Base-by-base conservation (phyloP, 2,797 vertebrate species). In the Diplodus puntazzo region DNA sequence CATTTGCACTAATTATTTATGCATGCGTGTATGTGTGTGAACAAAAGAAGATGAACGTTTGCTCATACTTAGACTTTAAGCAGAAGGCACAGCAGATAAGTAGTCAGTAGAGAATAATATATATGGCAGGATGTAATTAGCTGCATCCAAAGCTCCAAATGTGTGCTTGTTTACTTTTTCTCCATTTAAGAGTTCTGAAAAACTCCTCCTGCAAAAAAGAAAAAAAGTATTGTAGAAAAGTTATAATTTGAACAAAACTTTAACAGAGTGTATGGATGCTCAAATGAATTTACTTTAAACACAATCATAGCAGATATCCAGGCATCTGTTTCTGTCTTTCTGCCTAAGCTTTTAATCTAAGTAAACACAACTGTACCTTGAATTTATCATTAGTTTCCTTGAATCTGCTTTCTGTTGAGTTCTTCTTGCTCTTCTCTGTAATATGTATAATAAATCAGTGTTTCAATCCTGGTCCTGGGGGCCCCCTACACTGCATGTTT, bases 1-100 rank as follows among this genome's bases (percentile, higher is more conserved):
- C 25, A 18, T 73, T 77, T 70, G 42, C 55, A 1, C 48, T 48
- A 2, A 46, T 74, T 55, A 30, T 57, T 72, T 20, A 67, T 73
- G 70, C 18, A 23, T 67, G 49, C 30, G 30, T 34, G 30, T 34
- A 34, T 7, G 43, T 54, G 70, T 42, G 63, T 9, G 55, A 64
- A 63, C 57, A 58, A 49, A 57, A 39, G 45, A 43, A 10, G 23
- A 42, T 11, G 27, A 14, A n/a, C 18, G 14, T 10, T 9, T 30
- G 21, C 1, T 5, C 43, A 14, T 34, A 2, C 12, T 54, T 48
- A 21, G 53, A 55, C 48, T 50, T 71, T 20, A 45, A 48, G 21
- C 50, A 58, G 25, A 48, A 39, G n/a, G 42, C 52, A 49, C 13
- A 27, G 42, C 66, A 55, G 65, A 54, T 54, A 21, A 45, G 52